phyloP scores from a whole-genome alignment of 2,113 vertebrate species.

The Nibea coibor region DNA sequence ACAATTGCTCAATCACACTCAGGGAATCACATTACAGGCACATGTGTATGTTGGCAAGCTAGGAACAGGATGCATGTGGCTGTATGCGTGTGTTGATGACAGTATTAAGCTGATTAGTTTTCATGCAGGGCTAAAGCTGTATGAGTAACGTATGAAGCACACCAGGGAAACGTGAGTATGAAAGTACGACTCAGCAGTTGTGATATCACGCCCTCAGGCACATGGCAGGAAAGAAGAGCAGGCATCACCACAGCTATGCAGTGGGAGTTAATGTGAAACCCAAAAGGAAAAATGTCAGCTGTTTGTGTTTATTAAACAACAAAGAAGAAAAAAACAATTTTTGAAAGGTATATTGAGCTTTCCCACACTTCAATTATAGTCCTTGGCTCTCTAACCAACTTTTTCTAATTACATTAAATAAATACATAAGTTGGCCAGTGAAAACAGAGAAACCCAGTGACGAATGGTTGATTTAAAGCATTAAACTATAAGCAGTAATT shows the following conservation, averaged over 20 bases:
- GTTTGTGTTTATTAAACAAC: not conserved
- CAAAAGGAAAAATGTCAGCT: not conserved
- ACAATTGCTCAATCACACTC: conserved; percentile 24
- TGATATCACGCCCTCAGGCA: conserved; percentile 64
- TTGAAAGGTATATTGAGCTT: too few relatives aligned
- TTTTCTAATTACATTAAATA: not conserved
- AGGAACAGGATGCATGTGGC: conserved; percentile 27
- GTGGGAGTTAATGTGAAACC: not conserved
- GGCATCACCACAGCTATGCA: not conserved
- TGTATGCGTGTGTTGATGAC: conserved; percentile 57
- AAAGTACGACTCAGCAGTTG: conserved; percentile 79
- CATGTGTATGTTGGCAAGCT: conserved; percentile 21
- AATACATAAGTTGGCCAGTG: not conserved
- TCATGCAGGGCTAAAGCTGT: conserved; percentile 63
- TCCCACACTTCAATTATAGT: not conserved
- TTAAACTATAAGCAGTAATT: not conserved
- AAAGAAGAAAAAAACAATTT: too few relatives aligned
- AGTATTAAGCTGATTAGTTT: conserved; percentile 78
- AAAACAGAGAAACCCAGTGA: not conserved
- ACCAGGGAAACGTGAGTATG: conserved; percentile 65
- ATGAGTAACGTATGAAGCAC: conserved; percentile 65
- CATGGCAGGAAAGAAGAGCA: conserved; percentile 54
- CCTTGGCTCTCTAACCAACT: not conserved
- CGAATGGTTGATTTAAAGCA: not conserved
- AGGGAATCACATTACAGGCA: conserved; percentile 55